Base-by-base conservation (phyloP, 2,888 invertebrate genomes). In the Chymomyza fuscimana region DNA sequence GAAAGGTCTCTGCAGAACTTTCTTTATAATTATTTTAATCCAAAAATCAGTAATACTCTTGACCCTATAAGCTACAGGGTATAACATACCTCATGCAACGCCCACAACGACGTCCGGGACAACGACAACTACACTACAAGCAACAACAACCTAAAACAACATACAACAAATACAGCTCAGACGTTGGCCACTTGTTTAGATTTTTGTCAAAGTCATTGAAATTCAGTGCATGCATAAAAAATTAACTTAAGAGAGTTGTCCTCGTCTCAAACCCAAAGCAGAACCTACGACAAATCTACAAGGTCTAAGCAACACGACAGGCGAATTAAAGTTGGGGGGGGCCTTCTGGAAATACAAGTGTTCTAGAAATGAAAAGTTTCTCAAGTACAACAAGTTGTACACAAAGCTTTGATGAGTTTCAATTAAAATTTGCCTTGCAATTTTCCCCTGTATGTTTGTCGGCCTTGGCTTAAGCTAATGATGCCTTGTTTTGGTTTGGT, bases 161-260 rank as follows among this genome's bases (percentile, higher is more conserved):
- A 40, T 36, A 54, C 58, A 63, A 74, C 40, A 25, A 54, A 54
- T 9, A 9, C 54, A 22, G 19, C 16, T 10, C 12, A 46, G 54
- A 54, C 22, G 70, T 71, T 69, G 68, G 60, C 72, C 78, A 78
- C 79, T 82, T 78, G 65, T 72, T 63, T 72, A 69, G 71, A 71
- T 70, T 77, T 67, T 73, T 80, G 82, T 82, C 82, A 83, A 83
- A 83, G 82, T 82, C 77, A 80, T 83, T 85, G 76, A 85, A 80
- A 82, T 85, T 80, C 85, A 82, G 79, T 73, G 82, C 80, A 85
- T 85, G 80, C 77, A 82, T 82, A 82, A 82, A 82, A 82, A 82
- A 82, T 82, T 81, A 79, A 76, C 69, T 80, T 82, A 70, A 54
- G 58, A 79, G 74, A 61, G 66, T 66, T 77, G 65, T 46, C 40